These are phyloP conservation scores for Neostethus bicornis DNA, from an alignment of 2,797 vertebrate genomes.

Conservation along the genomic window DNA sequence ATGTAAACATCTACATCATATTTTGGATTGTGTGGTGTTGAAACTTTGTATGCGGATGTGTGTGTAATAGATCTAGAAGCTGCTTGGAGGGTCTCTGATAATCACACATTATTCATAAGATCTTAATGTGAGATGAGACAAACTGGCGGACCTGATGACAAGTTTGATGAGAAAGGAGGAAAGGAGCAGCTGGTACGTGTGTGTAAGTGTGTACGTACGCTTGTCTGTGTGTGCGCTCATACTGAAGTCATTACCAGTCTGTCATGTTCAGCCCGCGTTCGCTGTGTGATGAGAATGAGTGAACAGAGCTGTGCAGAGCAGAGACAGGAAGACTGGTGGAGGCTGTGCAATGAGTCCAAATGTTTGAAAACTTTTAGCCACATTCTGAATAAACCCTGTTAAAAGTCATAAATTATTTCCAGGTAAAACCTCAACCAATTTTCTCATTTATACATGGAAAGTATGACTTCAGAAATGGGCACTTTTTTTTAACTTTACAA, in stretches of 20 bases:
- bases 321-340: conserved; percentile 30
- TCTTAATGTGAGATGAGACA: conserved; percentile 76
- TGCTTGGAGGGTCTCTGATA: conserved; percentile 64
- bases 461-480: conserved; percentile 8
- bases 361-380: conserved; percentile 33
- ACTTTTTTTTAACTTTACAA: conserved; percentile 22
- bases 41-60: conserved; percentile 19
- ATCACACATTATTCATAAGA: conserved; percentile 77
- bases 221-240: conserved; percentile 22
- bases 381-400: conserved; percentile 4
- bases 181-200: conserved; percentile 72
- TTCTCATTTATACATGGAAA: conserved; percentile 4
- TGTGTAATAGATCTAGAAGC: conserved; percentile 37
- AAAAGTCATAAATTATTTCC: conserved; percentile 13
- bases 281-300: conserved; percentile 66
- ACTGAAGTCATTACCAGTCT: conserved; percentile 72
- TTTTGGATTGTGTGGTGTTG: conserved; percentile 34
- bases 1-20: conserved; percentile 32
- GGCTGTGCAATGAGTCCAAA: conserved; percentile 36
- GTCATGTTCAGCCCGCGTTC: conserved; percentile 67
- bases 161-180: conserved; percentile 76
- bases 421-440: conserved; percentile 1
- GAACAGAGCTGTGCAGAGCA: conserved; percentile 46
- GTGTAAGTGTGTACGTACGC: conserved; percentile 32
- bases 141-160: conserved; percentile 75